Conservation (phyloP, 2,797 vertebrate genomes). For the Xyrichtys novacula region DNA sequence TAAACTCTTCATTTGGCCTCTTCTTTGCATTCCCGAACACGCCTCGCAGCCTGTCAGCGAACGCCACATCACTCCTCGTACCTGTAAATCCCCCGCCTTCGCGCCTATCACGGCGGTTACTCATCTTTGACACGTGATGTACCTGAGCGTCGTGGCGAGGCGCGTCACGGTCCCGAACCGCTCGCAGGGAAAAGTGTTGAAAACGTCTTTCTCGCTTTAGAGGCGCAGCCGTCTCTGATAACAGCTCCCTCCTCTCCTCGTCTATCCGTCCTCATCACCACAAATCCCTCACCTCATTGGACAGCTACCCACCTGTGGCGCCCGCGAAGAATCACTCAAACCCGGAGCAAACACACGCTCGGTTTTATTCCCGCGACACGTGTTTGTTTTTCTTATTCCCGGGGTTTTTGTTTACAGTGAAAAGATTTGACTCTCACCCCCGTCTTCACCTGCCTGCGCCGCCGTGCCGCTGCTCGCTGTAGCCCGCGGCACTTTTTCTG, state of each 20-base stretch:
- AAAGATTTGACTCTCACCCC: slow-evolving; percentile 45
- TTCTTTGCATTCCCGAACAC: slow-evolving; percentile 12
- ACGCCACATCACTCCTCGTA: slow-evolving; percentile 2
- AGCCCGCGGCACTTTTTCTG: slow-evolving; percentile 51
- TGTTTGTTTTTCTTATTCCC: slow-evolving; percentile 31
- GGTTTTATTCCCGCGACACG: slow-evolving; percentile 14
- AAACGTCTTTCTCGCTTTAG: slow-evolving; percentile 19
- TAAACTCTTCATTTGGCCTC: slow-evolving; percentile 34
- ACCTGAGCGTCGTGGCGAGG: neutral
- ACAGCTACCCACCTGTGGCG: slow-evolving; percentile 53
- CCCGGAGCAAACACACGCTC: slow-evolving; percentile 26
- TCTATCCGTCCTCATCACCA: slow-evolving; percentile 43
- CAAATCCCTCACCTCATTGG: slow-evolving; percentile 45
- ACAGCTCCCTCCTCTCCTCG: slow-evolving; percentile 25
- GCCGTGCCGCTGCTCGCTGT: slow-evolving; percentile 30
- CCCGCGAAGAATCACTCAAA: slow-evolving; percentile 20
- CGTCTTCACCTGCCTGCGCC: slow-evolving; percentile 37
- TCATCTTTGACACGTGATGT: slow-evolving; percentile 34
- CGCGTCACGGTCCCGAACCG: neutral
- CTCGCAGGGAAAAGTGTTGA: slow-evolving; percentile 1
- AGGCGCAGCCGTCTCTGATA: slow-evolving; percentile 14
- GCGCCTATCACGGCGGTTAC: neutral
- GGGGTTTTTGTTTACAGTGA: slow-evolving; percentile 50
- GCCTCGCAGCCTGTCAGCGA: slow-evolving; percentile 14
- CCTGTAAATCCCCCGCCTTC: slow-evolving; percentile 4